Evolutionary conservation across 2,888 invertebrate species (phyloP).

Genomic region (Boloria selene): DNA sequence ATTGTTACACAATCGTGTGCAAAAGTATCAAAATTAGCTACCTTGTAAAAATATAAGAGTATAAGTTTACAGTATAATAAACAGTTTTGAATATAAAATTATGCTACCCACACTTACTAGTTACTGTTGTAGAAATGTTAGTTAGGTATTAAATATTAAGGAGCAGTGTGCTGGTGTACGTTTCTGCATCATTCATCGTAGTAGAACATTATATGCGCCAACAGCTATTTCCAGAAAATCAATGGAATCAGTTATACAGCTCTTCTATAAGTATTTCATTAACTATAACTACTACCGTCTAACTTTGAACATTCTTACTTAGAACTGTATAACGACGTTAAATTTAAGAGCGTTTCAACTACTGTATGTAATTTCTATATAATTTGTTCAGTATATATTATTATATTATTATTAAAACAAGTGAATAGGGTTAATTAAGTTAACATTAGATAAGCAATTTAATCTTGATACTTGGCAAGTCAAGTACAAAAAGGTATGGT

Average conservation of each 20-base stretch:
- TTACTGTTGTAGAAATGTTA: constrained; percentile 67
- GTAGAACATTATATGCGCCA: constrained; percentile 53
- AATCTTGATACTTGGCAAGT: constrained; percentile 37
- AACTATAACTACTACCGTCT: constrained; percentile 14
- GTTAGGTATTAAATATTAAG: constrained; percentile 74
- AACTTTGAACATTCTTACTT: constrained; percentile 17
- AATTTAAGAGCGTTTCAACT: background rate
- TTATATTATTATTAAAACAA: background rate
- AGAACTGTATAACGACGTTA: constrained; percentile 8
- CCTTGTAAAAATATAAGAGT: background rate
- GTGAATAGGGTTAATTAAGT: background rate
- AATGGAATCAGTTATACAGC: constrained; percentile 49
- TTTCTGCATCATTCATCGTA: constrained; percentile 64
- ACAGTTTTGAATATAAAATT: constrained; percentile 62
- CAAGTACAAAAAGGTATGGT: constrained; percentile 48
- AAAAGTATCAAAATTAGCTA: background rate
- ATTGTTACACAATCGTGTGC: too few species aligned
- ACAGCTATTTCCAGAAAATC: constrained; percentile 70
- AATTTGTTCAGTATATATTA: too few species aligned
- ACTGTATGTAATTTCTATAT: background rate
- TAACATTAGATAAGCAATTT: constrained; percentile 12
- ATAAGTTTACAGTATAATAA: constrained; percentile 20
- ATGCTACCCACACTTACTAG: constrained; percentile 52
- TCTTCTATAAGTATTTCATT: constrained; percentile 25
- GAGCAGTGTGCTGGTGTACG: constrained; percentile 43